A percentile compares a stretch with the other conserved stretches of the same genome.
Evolutionary conservation across 2,888 invertebrate genomes (phyloP).

Genomic region (Drosophila flavopinicola): DNA sequence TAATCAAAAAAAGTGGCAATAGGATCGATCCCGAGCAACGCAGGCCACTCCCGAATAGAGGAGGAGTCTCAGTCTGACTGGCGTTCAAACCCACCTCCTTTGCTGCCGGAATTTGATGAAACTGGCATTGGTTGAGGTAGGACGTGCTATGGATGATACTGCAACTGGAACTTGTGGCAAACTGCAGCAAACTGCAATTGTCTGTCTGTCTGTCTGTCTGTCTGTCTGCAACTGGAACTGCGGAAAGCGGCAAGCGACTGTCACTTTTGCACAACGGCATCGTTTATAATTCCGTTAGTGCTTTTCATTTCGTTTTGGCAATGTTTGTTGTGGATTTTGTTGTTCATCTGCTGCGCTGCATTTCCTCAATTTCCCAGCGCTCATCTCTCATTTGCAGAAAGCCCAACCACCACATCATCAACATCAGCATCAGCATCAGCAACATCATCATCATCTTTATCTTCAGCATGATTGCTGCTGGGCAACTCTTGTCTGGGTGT

Average conservation of each 20-base stretch:
- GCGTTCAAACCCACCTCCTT: too few relatives aligned
- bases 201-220: too few relatives aligned
- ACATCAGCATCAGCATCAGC: constrained; percentile 7
- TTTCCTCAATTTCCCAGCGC: constrained; percentile 72
- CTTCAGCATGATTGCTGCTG: constrained; percentile 19
- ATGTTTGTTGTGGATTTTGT: constrained; percentile 47
- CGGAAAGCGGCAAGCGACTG: constrained; percentile 51
- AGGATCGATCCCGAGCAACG: constrained; percentile 39
- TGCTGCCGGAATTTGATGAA: constrained; percentile 52
- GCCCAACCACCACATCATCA: constrained; percentile 36
- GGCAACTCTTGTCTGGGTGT: constrained; percentile 17
- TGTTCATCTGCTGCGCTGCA: constrained; percentile 52
- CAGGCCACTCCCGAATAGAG: too few relatives aligned
- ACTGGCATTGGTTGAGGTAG: constrained; percentile 37
- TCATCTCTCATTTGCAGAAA: constrained; percentile 56
- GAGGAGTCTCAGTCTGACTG: too few relatives aligned
- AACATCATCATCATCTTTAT: constrained; percentile 5
- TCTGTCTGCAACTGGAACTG: constrained; percentile 28
- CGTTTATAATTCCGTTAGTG: constrained; percentile 77
- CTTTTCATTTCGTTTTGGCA: constrained; percentile 30
- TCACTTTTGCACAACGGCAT: constrained; percentile 70
- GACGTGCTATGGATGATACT: constrained; percentile 55
- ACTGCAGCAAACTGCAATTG: constrained; percentile 8
- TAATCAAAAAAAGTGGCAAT: too few relatives aligned
- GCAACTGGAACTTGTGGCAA: constrained; percentile 20